phyloP scores from a whole-genome alignment of 1,140 invertebrate species.

The Heliconius himera region DNA sequence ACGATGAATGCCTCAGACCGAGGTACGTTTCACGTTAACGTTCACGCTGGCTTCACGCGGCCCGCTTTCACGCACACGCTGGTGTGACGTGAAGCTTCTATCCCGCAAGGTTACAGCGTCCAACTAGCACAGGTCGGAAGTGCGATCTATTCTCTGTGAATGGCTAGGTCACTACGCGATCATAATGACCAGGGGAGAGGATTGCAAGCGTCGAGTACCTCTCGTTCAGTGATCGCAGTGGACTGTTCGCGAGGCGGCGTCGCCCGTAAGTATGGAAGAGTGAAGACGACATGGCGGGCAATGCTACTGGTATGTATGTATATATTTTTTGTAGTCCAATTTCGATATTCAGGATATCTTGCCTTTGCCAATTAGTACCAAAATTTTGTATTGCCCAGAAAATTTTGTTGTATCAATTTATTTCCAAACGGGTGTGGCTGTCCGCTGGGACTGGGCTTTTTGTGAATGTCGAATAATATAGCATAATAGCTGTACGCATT shows the following conservation, averaged over 20 bases:
- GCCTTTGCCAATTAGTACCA: not conserved
- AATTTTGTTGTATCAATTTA: not conserved
- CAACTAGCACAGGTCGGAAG: slow-evolving; percentile 58
- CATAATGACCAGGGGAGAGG: slow-evolving; percentile 52
- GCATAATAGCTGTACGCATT: not conserved
- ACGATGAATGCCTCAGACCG: slow-evolving; percentile 73
- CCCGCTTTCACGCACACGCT: not conserved
- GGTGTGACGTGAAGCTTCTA: slow-evolving; percentile 44
- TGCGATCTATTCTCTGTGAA: slow-evolving; percentile 63
- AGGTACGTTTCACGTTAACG: slow-evolving; percentile 58
- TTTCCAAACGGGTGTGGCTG: slow-evolving; percentile 52
- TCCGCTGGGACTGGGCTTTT: not conserved
- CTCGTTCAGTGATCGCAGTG: slow-evolving; percentile 56
- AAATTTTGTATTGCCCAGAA: not conserved
- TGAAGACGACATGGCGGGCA: slow-evolving; percentile 38
- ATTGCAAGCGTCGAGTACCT: slow-evolving; percentile 47
- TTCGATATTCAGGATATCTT: not conserved
- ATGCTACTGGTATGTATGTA: slow-evolving; percentile 42
- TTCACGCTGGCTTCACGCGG: slow-evolving; percentile 17
- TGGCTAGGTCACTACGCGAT: slow-evolving; percentile 55
- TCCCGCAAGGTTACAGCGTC: slow-evolving; percentile 56
- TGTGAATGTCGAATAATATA: not conserved
- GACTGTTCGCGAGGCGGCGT: slow-evolving; percentile 26
- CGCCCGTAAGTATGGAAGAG: slow-evolving; percentile 63
- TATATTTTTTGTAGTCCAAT: not conserved